phyloP scores from a whole-genome alignment of 2,888 invertebrate species.

The Rapana venosa region DNA sequence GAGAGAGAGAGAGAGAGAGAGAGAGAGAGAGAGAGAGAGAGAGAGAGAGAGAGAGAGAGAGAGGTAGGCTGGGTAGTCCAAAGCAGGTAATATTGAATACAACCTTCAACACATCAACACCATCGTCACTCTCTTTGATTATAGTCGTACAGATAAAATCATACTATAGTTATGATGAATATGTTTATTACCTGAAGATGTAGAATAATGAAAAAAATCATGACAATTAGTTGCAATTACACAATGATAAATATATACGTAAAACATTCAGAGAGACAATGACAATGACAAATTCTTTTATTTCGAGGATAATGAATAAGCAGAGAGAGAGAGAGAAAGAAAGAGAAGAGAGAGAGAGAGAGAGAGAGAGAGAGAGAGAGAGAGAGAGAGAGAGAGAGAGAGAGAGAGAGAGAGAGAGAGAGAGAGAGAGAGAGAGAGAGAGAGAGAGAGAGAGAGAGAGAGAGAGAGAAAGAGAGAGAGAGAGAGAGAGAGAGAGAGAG shows the following conservation, averaged over 20 bases:
- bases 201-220: no score
- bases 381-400: constrained; percentile 15
- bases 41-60: not conserved
- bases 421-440: not conserved
- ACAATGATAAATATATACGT: no score
- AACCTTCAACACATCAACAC: no score
- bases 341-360: constrained; percentile 21
- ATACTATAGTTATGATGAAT: no score
- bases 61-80: not conserved
- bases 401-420: constrained; percentile 6
- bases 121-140: no score
- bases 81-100: not conserved
- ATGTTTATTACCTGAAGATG: no score
- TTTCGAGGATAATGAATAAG: no score
- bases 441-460: constrained; percentile 19
- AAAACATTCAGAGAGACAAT: not conserved
- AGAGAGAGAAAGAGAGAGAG: constrained; percentile 2
- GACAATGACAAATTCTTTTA: not conserved
- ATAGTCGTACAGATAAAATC: no score
- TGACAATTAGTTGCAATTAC: no score
- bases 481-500: not conserved
- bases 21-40: not conserved
- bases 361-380: constrained; percentile 9
- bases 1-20: not conserved
- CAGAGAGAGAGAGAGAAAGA: not conserved